These are phyloP conservation scores for Fundulus diaphanus DNA, from an alignment of 2,797 vertebrate genomes.

Conservation along the genomic window DNA sequence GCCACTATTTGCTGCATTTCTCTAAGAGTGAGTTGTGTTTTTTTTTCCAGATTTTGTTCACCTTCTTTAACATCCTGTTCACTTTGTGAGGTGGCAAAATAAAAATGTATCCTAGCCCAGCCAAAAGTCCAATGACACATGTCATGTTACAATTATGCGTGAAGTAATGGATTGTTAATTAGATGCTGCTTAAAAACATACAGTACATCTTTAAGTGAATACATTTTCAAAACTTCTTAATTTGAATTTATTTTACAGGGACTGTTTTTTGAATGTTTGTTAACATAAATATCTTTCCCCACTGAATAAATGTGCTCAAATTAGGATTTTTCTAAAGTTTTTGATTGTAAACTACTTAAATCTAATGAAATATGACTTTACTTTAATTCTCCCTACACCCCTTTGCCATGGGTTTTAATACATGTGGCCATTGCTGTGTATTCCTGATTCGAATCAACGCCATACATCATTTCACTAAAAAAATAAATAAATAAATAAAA, in stretches of 20 bases:
- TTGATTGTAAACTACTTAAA: neutral
- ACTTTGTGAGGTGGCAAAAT: no score
- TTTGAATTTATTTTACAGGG: neutral
- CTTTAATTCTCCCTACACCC: neutral
- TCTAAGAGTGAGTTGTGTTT: no score
- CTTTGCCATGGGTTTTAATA: neutral
- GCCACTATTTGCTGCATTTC: no score
- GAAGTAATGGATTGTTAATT: neutral
- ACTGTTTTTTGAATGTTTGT: neutral
- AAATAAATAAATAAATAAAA: no score
- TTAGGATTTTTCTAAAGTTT: neutral
- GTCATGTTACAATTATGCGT: neutral
- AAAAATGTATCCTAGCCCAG: no score
- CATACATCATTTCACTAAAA: slow-evolving; percentile 1
- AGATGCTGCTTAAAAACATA: neutral
- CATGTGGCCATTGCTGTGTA: no score
- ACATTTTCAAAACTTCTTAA: neutral
- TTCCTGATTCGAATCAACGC: neutral
- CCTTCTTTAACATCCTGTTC: no score
- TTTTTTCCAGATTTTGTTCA: no score
- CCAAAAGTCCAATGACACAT: neutral
- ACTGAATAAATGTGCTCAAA: neutral
- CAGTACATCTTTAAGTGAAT: neutral
- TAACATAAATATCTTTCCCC: neutral
- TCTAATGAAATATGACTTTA: neutral